These are phyloP conservation scores for Limnephilus rhombicus DNA, from an alignment of 2,888 invertebrate genomes.

Conservation along the genomic window DNA sequence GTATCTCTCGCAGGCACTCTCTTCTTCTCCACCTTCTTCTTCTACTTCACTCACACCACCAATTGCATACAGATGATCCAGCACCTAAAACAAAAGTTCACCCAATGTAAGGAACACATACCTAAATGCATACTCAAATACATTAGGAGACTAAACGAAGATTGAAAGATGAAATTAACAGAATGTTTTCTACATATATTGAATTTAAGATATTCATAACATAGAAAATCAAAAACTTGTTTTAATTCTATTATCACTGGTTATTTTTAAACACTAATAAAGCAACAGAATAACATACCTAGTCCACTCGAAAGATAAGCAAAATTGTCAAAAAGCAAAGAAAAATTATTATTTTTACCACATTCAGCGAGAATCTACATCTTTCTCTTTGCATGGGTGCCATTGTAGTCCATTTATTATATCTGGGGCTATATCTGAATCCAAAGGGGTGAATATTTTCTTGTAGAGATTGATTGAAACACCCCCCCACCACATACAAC, in stretches of 20 bases:
- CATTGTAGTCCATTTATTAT: slow-evolving; percentile 82
- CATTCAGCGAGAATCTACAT: slow-evolving; percentile 82
- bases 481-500: slow-evolving; percentile 84
- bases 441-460: slow-evolving; percentile 87
- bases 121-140: background rate
- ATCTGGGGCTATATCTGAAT: slow-evolving; percentile 81
- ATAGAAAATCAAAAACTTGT: too few relatives aligned
- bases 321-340: background rate
- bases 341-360: slow-evolving; percentile 69
- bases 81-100: slow-evolving; percentile 62
- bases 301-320: background rate
- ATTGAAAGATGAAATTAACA: too few relatives aligned
- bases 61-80: slow-evolving; percentile 78
- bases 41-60: slow-evolving; percentile 80
- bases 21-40: slow-evolving; percentile 71
- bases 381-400: slow-evolving; percentile 82
- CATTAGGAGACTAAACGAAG: background rate
- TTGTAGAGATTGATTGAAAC: slow-evolving; percentile 82
- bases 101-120: too few relatives aligned
- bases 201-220: too few relatives aligned
- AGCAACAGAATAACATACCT: background rate
- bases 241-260: too few relatives aligned
- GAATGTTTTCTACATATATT: too few relatives aligned
- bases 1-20: slow-evolving; percentile 79
- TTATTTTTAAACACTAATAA: too few relatives aligned